Percentiles rank a stretch among this genome's conserved stretches.
phyloP scores from a whole-genome alignment of 1,140 invertebrate genomes.

The Dermatophagoides farinae region DNA sequence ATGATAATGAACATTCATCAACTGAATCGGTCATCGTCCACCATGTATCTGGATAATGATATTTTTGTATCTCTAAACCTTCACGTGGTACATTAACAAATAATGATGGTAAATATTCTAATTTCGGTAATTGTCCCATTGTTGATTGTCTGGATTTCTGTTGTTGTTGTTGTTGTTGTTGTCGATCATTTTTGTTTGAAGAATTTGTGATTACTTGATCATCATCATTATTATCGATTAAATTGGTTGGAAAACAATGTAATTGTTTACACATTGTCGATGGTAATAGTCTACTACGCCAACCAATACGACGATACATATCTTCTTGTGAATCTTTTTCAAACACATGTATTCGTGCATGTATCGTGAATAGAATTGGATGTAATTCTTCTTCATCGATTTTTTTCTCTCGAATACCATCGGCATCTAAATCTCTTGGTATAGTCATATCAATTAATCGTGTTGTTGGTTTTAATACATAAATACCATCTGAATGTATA shows the following conservation, averaged over 20 bases:
- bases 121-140: slow-evolving; percentile 24
- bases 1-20: background rate
- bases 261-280: slow-evolving; percentile 33
- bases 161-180: too few relatives aligned
- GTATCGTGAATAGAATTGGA: background rate
- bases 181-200: slow-evolving; percentile 18
- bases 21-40: slow-evolving; percentile 24
- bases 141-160: too few relatives aligned
- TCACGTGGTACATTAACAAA: slow-evolving; percentile 34
- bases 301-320: slow-evolving; percentile 34
- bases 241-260: slow-evolving; percentile 35
- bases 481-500: slow-evolving; percentile 28
- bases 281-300: slow-evolving; percentile 34
- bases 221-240: slow-evolving; percentile 23
- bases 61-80: slow-evolving; percentile 39
- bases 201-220: too few relatives aligned
- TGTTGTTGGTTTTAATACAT: slow-evolving; percentile 18
- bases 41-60: slow-evolving; percentile 39
- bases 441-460: background rate
- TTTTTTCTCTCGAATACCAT: background rate
- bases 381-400: slow-evolving; percentile 14
- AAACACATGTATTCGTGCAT: slow-evolving; percentile 25
- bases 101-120: slow-evolving; percentile 27
- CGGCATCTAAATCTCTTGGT: background rate
- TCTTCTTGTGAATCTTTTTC: slow-evolving; percentile 24